Evolutionary conservation across 1,140 invertebrate species (phyloP).

Genomic region (Arion vulgaris): DNA sequence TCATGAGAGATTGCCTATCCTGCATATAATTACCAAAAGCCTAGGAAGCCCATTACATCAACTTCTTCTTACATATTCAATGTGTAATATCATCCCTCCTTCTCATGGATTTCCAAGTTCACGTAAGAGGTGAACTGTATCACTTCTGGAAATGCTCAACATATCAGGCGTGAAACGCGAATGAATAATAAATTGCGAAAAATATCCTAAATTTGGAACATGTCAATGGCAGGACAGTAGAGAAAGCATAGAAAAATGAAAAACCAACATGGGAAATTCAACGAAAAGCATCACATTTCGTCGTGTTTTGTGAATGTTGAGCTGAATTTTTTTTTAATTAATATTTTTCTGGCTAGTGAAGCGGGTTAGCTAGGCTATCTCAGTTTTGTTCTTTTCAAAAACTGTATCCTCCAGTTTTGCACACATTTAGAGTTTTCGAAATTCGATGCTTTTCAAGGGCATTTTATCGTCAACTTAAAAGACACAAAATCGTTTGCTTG

Average conservation of each 20-base stretch:
- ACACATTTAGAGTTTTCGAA: too few species aligned
- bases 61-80: neutral
- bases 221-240: neutral
- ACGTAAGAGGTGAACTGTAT: neutral
- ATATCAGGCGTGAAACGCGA: neutral
- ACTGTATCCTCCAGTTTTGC: too few species aligned
- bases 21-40: neutral
- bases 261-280: neutral
- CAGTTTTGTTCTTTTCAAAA: too few species aligned
- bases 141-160: neutral
- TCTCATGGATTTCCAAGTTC: neutral
- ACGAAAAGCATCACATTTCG: neutral
- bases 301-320: neutral
- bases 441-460: too few species aligned
- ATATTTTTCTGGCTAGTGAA: too few species aligned
- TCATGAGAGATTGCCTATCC: too few species aligned
- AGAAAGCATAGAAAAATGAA: neutral
- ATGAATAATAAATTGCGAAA: constrained; percentile 17
- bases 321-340: neutral
- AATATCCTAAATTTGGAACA: neutral
- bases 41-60: neutral
- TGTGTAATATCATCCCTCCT: neutral
- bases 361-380: too few species aligned
- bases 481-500: too few species aligned
- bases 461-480: too few species aligned